Conservation (phyloP, 2,888 invertebrate genomes). For the Agrotis ipsilon region DNA sequence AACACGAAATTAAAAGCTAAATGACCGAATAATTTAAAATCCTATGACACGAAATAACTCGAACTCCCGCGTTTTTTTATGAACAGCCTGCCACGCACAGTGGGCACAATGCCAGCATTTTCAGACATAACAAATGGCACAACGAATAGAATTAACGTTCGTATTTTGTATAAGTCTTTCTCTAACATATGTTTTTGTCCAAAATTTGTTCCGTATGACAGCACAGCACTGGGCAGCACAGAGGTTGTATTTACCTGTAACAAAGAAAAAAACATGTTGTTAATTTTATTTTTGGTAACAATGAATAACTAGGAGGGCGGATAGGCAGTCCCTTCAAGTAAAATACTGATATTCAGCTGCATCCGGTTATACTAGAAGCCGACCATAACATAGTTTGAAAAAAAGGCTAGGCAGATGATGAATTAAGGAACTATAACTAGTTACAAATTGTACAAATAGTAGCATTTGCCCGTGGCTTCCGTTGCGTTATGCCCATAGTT, state of each 20-base stretch:
- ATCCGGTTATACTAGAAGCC: too few relatives aligned
- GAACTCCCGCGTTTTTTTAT: constrained; percentile 28
- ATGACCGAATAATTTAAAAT: constrained; percentile 23
- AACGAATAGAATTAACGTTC: constrained; percentile 77
- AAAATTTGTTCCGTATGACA: constrained; percentile 33
- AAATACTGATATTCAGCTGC: too few relatives aligned
- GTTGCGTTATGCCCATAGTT: too few relatives aligned
- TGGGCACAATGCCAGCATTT: constrained; percentile 78
- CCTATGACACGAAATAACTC: constrained; percentile 6
- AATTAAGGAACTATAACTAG: too few relatives aligned
- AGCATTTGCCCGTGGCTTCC: too few relatives aligned
- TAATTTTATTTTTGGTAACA: not conserved
- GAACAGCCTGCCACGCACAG: constrained; percentile 66
- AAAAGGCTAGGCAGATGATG: too few relatives aligned
- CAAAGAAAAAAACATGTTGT: constrained; percentile 60
- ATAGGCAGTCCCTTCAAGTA: too few relatives aligned
- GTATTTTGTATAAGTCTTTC: constrained; percentile 61
- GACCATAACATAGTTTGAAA: too few relatives aligned
- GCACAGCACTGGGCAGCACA: constrained; percentile 32
- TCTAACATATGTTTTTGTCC: constrained; percentile 66
- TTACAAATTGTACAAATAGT: too few relatives aligned
- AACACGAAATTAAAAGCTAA: constrained; percentile 9
- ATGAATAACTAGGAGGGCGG: too few relatives aligned
- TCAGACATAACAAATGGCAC: constrained; percentile 78
- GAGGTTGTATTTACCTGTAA: constrained; percentile 74